Conservation (phyloP, 2,888 invertebrate species). For the Anoplius nigerrimus region DNA sequence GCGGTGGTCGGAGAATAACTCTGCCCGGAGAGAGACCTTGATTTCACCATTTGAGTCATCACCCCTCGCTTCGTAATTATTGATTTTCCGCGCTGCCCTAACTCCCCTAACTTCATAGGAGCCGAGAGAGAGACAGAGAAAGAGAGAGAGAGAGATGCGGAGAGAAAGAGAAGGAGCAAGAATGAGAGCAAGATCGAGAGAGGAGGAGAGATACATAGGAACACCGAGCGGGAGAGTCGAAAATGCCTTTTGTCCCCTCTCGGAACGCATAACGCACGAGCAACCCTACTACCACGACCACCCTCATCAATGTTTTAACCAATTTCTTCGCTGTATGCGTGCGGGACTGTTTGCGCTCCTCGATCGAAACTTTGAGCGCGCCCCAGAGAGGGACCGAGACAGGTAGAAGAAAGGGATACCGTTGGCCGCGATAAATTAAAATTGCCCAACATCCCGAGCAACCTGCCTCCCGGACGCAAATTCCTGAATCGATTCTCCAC, state of each 20-base stretch:
- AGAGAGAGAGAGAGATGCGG: conserved; percentile 27
- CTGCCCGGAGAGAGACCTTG: conserved; percentile 66
- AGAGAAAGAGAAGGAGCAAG: conserved; percentile 46
- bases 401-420: too few species aligned
- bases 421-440: too few species aligned
- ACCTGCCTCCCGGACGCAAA: not conserved
- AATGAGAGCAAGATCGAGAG: conserved; percentile 24
- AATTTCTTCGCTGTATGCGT: conserved; percentile 42
- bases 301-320: conserved; percentile 60
- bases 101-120: conserved; percentile 73
- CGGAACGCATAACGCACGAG: conserved; percentile 60
- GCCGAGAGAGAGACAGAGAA: conserved; percentile 54
- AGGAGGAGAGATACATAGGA: conserved; percentile 43
- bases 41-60: conserved; percentile 75
- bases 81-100: conserved; percentile 73
- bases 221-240: conserved; percentile 61
- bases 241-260: conserved; percentile 71
- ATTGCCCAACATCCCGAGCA: too few species aligned
- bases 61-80: conserved; percentile 74
- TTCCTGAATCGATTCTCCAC: not conserved
- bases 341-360: not conserved
- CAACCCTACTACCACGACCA: conserved; percentile 53
- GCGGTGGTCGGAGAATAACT: conserved; percentile 63
- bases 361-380: too few species aligned
- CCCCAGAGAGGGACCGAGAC: too few species aligned